phyloP scores from a whole-genome alignment of 2,888 invertebrate genomes.

The Hirtodrosophila duncani region DNA sequence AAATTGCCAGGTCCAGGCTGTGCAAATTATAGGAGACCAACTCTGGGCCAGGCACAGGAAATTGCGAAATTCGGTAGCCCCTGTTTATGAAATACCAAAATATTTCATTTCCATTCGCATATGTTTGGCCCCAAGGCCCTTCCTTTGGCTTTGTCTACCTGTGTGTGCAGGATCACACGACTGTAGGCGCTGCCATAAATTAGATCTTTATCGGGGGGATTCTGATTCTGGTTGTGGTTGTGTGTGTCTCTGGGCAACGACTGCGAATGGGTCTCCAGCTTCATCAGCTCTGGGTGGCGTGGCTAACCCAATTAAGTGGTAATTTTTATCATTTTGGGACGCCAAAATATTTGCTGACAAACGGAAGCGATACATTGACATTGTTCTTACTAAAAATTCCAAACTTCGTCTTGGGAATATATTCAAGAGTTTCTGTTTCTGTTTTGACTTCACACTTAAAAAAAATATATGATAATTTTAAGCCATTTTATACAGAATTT shows the following conservation, averaged over 20 bases:
- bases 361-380: conserved; percentile 72
- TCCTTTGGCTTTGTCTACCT: too few relatives aligned
- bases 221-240: not conserved
- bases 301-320: conserved; percentile 64
- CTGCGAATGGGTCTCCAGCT: too few relatives aligned
- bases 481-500: too few relatives aligned
- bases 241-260: too few relatives aligned
- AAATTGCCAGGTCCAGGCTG: conserved; percentile 59
- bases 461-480: too few relatives aligned
- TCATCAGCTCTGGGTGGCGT: conserved; percentile 50
- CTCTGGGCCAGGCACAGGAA: conserved; percentile 48
- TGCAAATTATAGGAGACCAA: conserved; percentile 58
- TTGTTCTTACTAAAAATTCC: conserved; percentile 61
- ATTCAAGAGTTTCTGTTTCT: too few relatives aligned
- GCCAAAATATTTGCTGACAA: conserved; percentile 54
- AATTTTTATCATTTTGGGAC: conserved; percentile 60
- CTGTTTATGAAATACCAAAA: conserved; percentile 59
- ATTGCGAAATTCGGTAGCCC: conserved; percentile 71
- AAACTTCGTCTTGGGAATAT: conserved; percentile 26
- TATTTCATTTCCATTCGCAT: conserved; percentile 18
- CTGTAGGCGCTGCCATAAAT: conserved; percentile 64
- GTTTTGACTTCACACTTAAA: too few relatives aligned
- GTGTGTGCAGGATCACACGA: conserved; percentile 41
- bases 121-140: conserved; percentile 17
- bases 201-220: conserved; percentile 60